Percentiles rank a stretch among this genome's conserved stretches.
Evolutionary conservation across 2,888 invertebrate species (phyloP).

Genomic region (Poecilus cupreus): DNA sequence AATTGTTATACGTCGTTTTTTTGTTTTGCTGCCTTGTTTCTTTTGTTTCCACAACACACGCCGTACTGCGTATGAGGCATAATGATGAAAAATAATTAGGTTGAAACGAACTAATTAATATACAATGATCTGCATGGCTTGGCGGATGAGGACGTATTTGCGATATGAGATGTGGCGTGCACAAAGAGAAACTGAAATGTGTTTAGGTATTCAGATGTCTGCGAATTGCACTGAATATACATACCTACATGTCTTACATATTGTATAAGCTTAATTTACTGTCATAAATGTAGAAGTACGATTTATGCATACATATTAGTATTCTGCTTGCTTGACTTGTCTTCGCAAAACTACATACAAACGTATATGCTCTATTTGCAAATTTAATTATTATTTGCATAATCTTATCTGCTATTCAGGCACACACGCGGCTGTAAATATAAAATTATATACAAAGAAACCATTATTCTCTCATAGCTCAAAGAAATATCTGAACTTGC

Average conservation of each 20-base stretch:
- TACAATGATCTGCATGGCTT: too few species aligned
- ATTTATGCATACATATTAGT: conserved; percentile 44
- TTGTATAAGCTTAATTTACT: conserved; percentile 50
- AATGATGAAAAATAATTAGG: too few species aligned
- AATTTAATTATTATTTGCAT: conserved; percentile 42
- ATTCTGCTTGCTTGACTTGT: conserved; percentile 2
- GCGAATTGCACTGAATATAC: conserved; percentile 1
- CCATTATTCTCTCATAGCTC: not conserved
- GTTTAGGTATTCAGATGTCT: conserved; percentile 5
- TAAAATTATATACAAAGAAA: not conserved
- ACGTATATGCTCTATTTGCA: conserved; percentile 22
- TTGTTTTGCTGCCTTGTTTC: not conserved
- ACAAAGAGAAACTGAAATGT: not conserved
- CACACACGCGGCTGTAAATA: not conserved
- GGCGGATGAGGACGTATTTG: too few species aligned
- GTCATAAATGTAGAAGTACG: conserved; percentile 26
- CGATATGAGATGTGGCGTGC: too few species aligned
- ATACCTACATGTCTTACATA: conserved; percentile 37
- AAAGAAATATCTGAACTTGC: too few species aligned
- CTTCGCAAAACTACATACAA: not conserved
- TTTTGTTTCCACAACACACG: not conserved
- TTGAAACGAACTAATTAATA: too few species aligned
- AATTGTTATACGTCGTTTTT: not conserved
- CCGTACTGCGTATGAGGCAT: too few species aligned
- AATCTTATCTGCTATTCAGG: conserved; percentile 25